These are phyloP conservation scores for Odontothrips loti DNA, from an alignment of 2,888 invertebrate genomes.

Conservation along the genomic window DNA sequence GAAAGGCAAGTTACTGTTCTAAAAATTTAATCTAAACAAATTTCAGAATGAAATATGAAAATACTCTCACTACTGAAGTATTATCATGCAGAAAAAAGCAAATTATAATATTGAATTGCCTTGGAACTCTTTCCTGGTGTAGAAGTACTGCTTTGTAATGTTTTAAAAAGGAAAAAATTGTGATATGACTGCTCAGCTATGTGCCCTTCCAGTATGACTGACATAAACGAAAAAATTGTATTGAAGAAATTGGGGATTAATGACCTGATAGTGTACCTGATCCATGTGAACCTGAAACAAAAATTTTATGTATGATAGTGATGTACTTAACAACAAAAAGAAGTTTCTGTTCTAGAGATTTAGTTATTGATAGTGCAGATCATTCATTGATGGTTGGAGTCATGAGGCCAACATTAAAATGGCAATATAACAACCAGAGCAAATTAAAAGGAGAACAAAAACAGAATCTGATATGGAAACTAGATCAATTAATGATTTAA, in stretches of 20 bases:
- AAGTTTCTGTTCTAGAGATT: not conserved
- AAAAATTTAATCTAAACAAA: too few relatives aligned
- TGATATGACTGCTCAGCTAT: not conserved
- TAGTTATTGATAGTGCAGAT: not conserved
- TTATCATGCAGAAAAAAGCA: slow-evolving; percentile 29
- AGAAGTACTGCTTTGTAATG: not conserved
- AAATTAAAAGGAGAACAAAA: slow-evolving; percentile 35
- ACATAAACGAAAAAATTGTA: too few relatives aligned
- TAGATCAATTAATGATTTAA: slow-evolving; percentile 28
- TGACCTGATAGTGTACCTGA: not conserved
- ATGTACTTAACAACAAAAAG: not conserved
- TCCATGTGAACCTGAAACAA: slow-evolving; percentile 24
- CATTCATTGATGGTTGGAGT: not conserved
- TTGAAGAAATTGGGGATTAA: too few relatives aligned
- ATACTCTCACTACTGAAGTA: too few relatives aligned
- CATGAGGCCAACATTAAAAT: not conserved
- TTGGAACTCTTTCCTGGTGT: not conserved
- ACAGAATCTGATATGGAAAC: slow-evolving; percentile 34
- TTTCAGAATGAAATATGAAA: too few relatives aligned
- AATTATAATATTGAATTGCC: slow-evolving; percentile 10
- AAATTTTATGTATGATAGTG: not conserved
- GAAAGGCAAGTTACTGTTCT: too few relatives aligned
- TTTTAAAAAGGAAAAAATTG: not conserved
- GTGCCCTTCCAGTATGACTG: too few relatives aligned
- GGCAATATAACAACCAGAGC: slow-evolving; percentile 33